phyloP scores from a whole-genome alignment of 2,797 vertebrate genomes.

The Clarias fuscus region DNA sequence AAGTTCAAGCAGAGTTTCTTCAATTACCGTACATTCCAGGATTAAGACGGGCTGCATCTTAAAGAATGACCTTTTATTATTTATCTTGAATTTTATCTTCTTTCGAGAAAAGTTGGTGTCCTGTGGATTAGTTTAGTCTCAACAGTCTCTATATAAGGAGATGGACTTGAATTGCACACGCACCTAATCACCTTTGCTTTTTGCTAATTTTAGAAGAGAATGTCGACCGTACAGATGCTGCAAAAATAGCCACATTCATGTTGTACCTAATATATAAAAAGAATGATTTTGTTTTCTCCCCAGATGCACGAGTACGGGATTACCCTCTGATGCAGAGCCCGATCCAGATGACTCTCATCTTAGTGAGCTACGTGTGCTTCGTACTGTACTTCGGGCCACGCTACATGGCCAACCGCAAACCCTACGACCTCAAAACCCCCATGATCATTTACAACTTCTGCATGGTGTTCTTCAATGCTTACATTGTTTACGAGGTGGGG shows the following conservation, averaged over 20 bases:
- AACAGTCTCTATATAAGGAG: too few relatives aligned
- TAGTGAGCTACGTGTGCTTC: slow-evolving; percentile 83
- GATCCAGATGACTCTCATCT: slow-evolving; percentile 79
- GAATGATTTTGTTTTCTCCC: neutral
- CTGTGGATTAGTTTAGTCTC: too few relatives aligned
- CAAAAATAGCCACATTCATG: too few relatives aligned
- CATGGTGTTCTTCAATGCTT: slow-evolving; percentile 87
- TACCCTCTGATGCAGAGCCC: slow-evolving; percentile 91
- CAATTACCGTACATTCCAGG: neutral
- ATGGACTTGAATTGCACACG: too few relatives aligned
- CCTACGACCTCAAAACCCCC: slow-evolving; percentile 82
- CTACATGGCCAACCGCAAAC: slow-evolving; percentile 91
- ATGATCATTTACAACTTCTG: slow-evolving; percentile 93
- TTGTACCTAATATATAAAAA: too few relatives aligned
- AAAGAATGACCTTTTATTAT: neutral
- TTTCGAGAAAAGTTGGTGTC: too few relatives aligned
- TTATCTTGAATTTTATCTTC: too few relatives aligned
- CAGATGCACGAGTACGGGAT: slow-evolving; percentile 83
- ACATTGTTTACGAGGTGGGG: slow-evolving; percentile 92
- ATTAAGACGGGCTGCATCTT: neutral
- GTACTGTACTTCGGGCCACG: slow-evolving; percentile 86
- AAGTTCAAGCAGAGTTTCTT: neutral
- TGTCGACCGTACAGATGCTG: too few relatives aligned
- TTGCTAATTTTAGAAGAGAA: too few relatives aligned
- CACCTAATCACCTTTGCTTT: too few relatives aligned